Percentiles rank a stretch among this genome's conserved stretches.
These are phyloP conservation scores for Serinus canaria DNA, from an alignment of 2,113 vertebrate species.

Conservation along the genomic window DNA sequence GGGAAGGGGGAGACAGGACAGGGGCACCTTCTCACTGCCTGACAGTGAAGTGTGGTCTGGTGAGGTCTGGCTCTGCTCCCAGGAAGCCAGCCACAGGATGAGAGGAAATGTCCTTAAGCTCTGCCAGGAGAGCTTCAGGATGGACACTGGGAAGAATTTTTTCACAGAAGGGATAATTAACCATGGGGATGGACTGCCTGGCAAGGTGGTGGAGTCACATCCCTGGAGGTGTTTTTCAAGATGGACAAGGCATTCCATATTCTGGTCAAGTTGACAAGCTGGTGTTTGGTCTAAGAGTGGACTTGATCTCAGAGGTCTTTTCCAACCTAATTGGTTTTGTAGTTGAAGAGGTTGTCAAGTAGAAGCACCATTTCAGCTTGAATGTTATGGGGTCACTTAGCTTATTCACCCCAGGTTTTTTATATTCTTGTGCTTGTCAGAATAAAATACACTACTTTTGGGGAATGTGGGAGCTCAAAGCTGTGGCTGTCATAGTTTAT, in stretches of 20 bases:
- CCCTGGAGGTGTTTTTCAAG: neutral
- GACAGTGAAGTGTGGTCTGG: neutral
- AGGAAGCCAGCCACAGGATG: accelerated
- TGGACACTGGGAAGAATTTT: neutral
- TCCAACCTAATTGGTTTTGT: neutral
- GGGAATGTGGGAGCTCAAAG: neutral
- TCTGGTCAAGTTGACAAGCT: neutral
- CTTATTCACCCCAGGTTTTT: neutral
- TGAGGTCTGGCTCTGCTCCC: neutral
- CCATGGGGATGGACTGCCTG: no score
- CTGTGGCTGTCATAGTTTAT: neutral
- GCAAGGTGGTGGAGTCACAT: neutral
- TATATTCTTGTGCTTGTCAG: neutral
- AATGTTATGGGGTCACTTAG: neutral
- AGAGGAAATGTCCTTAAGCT: neutral
- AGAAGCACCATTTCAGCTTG: neutral
- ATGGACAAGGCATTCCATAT: neutral
- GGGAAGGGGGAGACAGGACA: neutral
- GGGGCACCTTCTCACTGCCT: neutral
- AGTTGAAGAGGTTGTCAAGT: neutral
- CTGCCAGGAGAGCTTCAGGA: neutral
- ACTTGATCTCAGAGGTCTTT: neutral
- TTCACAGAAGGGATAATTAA: neutral
- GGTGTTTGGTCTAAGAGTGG: neutral
- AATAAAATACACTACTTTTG: neutral